Evolutionary conservation across 2,113 vertebrate genomes (phyloP).

Genomic region (Phylloscopus whistleri): DNA sequence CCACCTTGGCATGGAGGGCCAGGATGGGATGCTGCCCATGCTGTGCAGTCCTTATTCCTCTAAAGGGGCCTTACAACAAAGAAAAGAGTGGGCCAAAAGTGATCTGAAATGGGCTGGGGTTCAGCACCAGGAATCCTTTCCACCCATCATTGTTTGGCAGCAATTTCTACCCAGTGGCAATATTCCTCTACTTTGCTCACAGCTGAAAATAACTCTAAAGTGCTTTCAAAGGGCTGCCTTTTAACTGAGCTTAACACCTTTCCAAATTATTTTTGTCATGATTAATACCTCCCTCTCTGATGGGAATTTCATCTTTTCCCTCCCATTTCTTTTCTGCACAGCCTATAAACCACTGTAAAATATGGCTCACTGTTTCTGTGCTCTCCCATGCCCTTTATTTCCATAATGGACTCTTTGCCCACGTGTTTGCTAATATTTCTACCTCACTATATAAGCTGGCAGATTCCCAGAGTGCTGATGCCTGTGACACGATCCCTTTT

Average conservation of each 20-base stretch:
- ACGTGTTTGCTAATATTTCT: constrained; percentile 14
- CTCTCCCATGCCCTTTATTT: constrained; percentile 35
- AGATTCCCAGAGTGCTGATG: not conserved
- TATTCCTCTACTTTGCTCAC: constrained; percentile 31
- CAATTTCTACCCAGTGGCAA: constrained; percentile 8
- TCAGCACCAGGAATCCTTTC: constrained; percentile 22
- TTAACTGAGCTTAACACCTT: constrained; percentile 45
- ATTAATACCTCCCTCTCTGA: not conserved
- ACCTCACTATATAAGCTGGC: constrained; percentile 40
- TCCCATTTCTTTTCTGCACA: not conserved
- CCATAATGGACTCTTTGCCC: constrained; percentile 21
- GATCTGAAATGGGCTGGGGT: not conserved
- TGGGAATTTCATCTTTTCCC: not conserved
- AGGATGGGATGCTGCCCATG: not conserved
- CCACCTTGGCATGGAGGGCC: not conserved
- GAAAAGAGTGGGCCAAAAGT: not conserved
- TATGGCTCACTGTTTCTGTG: not conserved
- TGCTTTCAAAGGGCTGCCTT: constrained; percentile 26
- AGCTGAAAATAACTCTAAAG: constrained; percentile 50
- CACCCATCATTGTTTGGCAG: not conserved
- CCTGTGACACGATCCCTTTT: not conserved
- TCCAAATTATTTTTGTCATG: not conserved
- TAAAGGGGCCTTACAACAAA: not conserved
- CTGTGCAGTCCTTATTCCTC: not conserved
- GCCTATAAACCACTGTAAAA: not conserved